Base-by-base conservation (phyloP, 2,888 invertebrate genomes). In the Schizotus pectinicornis region DNA sequence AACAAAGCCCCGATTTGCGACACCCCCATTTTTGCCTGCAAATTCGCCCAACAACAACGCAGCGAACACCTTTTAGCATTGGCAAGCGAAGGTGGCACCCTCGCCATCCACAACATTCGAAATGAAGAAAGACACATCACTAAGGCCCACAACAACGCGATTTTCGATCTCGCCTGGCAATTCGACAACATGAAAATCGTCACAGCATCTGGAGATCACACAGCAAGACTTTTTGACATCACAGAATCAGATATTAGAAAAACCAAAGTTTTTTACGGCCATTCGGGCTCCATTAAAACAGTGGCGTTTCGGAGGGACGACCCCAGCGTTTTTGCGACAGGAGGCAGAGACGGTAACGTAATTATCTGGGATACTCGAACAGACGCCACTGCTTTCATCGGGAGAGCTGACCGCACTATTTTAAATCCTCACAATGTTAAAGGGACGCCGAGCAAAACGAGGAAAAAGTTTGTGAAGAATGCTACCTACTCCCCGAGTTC, bases 131-230 rank as follows among this genome's bases (percentile, higher is more conserved):
- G 74, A 59, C 62, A 68, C 78, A 79, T 83, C 76, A 65, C 92
- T 90, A 70, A 81, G 68, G 84, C 83, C 57, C 95, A 95, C 78
- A 86, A 85, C 70, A 95, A 95, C 82, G 95, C 95, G 0, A 89
- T 95, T 32, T 95, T 95, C 75, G 95, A 95, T 77, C 76, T 95
- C 49, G 89, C 90, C 0, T 96, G 95, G 95, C 88, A 89, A 81
- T 89, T 89, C 0, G 84, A 85, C 0, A 84, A 88, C 70, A 85
- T 86, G 84, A 89, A 88, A 70, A 83, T 95, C 56, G 86, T 95
- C 0, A 94, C 94, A 3, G 94, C 90, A 0, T 92, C 94, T 39
- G 90, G 90, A 1, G 95, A 95, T 78, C 92, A 94, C 74, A 89
- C 90, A 0, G 90, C 91, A 0, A 83, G 86, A 55, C 81, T 95